These are phyloP conservation scores for Dufourea novaeangliae DNA, from an alignment of 1,140 invertebrate genomes.

Conservation along the genomic window DNA sequence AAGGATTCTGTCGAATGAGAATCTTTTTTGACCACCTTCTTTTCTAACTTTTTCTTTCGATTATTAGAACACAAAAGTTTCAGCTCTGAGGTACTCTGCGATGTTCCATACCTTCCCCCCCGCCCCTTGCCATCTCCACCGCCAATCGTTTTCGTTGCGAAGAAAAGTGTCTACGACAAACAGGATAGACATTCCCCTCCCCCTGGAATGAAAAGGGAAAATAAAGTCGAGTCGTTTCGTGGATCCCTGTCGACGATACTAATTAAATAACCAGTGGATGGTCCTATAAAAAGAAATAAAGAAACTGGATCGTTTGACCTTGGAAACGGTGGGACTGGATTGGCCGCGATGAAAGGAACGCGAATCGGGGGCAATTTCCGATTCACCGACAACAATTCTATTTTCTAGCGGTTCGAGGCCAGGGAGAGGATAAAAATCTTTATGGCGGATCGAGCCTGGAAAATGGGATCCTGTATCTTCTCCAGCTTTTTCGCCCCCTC, in stretches of 20 bases:
- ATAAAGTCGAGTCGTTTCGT: not conserved
- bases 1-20: no score
- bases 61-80: no score
- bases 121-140: not conserved
- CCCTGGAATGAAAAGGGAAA: not conserved
- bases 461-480: slow-evolving; percentile 74
- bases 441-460: slow-evolving; percentile 71
- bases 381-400: slow-evolving; percentile 57
- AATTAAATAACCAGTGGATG: slow-evolving; percentile 1
- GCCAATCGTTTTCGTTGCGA: not conserved
- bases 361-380: slow-evolving; percentile 48
- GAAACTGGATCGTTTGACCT: slow-evolving; percentile 16
- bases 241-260: not conserved
- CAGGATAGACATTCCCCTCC: not conserved
- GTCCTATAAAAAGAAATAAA: not conserved
- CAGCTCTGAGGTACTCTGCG: no score
- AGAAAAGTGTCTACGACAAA: no score
- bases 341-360: slow-evolving; percentile 1
- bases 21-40: no score
- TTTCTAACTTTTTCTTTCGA: no score
- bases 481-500: slow-evolving; percentile 31
- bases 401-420: slow-evolving; percentile 40
- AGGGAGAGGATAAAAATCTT: slow-evolving; percentile 70
- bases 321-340: not conserved
- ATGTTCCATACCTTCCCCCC: no score